phyloP scores from a whole-genome alignment of 2,797 vertebrate species.

The Arrhamphus sclerolepis region DNA sequence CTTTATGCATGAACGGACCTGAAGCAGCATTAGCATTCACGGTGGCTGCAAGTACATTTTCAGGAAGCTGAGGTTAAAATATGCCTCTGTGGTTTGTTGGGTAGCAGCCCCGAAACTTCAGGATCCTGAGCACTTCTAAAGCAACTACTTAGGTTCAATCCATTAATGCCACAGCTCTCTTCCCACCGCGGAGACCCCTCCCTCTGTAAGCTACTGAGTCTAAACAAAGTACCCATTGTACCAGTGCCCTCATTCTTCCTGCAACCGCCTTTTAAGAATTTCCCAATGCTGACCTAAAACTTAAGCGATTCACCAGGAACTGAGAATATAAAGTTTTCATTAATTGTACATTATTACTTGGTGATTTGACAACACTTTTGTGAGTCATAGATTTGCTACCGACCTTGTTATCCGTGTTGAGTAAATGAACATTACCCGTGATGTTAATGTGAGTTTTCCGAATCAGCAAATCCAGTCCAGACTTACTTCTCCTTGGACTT shows the following conservation, averaged over 20 bases:
- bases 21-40: constrained; percentile 11
- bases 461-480: too few species aligned
- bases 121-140: constrained; percentile 39
- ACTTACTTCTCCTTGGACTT: too few species aligned
- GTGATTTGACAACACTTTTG: constrained; percentile 52
- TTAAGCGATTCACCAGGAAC: constrained; percentile 22
- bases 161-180: constrained; percentile 58
- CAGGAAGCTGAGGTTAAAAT: constrained; percentile 13
- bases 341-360: constrained; percentile 39
- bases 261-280: constrained; percentile 63
- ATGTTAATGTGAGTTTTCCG: too few species aligned
- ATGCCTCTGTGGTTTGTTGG: constrained; percentile 21
- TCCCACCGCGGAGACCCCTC: constrained; percentile 29
- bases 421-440: too few species aligned
- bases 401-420: too few species aligned
- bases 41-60: neutral
- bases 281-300: constrained; percentile 25
- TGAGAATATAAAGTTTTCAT: constrained; percentile 33
- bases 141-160: constrained; percentile 53
- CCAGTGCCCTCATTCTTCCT: constrained; percentile 70
- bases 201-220: constrained; percentile 25
- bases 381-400: constrained; percentile 48
- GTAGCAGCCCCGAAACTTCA: constrained; percentile 35
- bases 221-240: constrained; percentile 80
- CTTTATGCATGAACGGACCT: neutral